phyloP scores from a whole-genome alignment of 2,888 invertebrate species.

The Charanyca ferruginea region DNA sequence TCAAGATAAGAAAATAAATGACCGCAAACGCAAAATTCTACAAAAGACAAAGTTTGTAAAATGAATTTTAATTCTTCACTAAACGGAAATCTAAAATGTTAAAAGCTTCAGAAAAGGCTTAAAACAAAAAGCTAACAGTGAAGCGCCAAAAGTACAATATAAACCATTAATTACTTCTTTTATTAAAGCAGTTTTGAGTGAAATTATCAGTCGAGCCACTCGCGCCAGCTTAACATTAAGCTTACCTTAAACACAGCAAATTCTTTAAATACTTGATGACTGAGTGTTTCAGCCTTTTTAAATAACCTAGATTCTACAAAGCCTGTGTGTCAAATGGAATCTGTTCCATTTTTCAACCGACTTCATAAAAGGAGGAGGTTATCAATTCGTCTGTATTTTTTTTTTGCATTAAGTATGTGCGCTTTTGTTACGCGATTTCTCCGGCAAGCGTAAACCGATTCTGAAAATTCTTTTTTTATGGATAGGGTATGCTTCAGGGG shows the following conservation, averaged over 20 bases:
- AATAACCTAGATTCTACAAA: constrained; percentile 8
- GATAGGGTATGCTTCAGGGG: no score
- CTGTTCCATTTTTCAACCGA: not conserved
- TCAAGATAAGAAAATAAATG: no score
- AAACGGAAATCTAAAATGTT: constrained; percentile 8
- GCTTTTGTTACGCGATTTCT: no score
- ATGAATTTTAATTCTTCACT: not conserved
- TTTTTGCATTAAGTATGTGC: no score
- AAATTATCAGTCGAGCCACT: constrained; percentile 57
- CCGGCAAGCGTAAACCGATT: no score
- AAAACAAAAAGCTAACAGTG: constrained; percentile 17
- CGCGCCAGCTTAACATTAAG: constrained; percentile 58
- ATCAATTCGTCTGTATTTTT: no score
- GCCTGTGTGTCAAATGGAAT: constrained; percentile 4
- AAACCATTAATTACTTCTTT: constrained; percentile 30
- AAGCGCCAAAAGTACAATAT: constrained; percentile 28
- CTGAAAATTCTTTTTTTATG: no score
- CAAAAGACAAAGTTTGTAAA: not conserved
- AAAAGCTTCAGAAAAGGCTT: not conserved
- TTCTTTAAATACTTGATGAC: constrained; percentile 45
- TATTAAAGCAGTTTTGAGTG: constrained; percentile 40
- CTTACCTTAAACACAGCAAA: constrained; percentile 36
- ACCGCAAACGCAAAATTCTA: not conserved
- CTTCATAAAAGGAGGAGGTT: no score
- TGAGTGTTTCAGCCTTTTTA: constrained; percentile 28